Percentiles rank a stretch among this genome's conserved stretches.
Conservation (phyloP, 2,113 vertebrate genomes). For the Epinephelus lanceolatus region DNA sequence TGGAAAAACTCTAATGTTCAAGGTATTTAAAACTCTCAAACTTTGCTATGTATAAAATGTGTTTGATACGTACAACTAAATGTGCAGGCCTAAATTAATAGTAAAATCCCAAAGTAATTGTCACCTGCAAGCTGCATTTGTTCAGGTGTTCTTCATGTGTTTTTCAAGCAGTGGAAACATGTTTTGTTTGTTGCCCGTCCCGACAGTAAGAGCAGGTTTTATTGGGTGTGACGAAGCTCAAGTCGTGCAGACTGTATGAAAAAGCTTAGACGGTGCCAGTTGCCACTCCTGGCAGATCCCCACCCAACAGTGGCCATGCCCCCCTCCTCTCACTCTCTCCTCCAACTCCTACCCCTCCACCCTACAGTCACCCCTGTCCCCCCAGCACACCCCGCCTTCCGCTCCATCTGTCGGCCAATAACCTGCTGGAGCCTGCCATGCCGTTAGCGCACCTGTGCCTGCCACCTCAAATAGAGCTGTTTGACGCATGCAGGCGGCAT, state of each 20-base stretch:
- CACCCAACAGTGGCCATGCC: constrained; percentile 35
- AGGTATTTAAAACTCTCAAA: not conserved
- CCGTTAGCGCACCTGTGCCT: constrained; percentile 82
- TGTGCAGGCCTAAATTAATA: not conserved
- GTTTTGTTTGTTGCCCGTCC: not conserved
- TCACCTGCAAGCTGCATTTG: not conserved
- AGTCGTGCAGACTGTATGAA: constrained; percentile 28
- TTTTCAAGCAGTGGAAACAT: not conserved
- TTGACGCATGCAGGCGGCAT: constrained; percentile 65
- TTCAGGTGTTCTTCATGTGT: not conserved
- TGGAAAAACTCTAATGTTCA: not conserved
- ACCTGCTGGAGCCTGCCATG: constrained; percentile 80
- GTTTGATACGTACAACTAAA: no score
- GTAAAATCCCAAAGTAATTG: not conserved
- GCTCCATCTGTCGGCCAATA: constrained; percentile 85
- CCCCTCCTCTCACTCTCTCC: not conserved
- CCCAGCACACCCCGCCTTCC: constrained; percentile 68
- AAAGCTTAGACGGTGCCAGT: constrained; percentile 43
- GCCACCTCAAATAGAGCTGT: constrained; percentile 83
- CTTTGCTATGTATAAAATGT: no score
- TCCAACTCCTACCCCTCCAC: constrained; percentile 45
- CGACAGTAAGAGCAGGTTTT: constrained; percentile 16
- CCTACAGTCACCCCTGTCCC: constrained; percentile 54
- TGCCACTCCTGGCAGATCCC: constrained; percentile 59
- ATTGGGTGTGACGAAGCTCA: constrained; percentile 32